phyloP scores from a whole-genome alignment of 37 sponge, comb jelly and placozoan species.

The Chondrosia reniformis region DNA sequence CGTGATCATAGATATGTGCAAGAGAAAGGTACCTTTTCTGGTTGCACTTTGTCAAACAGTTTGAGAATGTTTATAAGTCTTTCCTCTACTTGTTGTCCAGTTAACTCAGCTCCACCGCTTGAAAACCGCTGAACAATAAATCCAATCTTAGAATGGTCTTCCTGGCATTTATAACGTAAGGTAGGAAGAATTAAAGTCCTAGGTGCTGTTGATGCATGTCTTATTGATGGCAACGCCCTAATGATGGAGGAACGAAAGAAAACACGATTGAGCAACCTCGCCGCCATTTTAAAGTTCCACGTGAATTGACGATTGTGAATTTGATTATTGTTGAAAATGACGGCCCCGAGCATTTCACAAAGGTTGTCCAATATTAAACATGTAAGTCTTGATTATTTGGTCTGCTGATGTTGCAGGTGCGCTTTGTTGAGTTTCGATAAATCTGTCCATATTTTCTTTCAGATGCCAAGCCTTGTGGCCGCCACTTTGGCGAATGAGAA shows the following conservation, averaged over 20 bases:
- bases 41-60: constrained; percentile 83
- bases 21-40: constrained; percentile 54
- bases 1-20: not conserved
- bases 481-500: constrained; percentile 73
- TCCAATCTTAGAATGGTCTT: too few relatives aligned
- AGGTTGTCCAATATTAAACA: constrained; percentile 62
- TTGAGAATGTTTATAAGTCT: constrained; percentile 55
- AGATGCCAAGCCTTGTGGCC: constrained; percentile 78
- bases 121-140: too few relatives aligned
- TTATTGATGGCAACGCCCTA: too few relatives aligned
- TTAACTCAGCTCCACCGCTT: too few relatives aligned
- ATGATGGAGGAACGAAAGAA: too few relatives aligned
- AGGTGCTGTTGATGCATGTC: too few relatives aligned
- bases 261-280: too few relatives aligned
- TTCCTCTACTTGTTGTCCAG: constrained; percentile 54
- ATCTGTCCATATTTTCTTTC: constrained; percentile 5
- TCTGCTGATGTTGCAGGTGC: not conserved
- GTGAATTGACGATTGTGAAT: too few relatives aligned
- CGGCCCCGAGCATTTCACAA: constrained; percentile 31
- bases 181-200: too few relatives aligned
- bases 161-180: too few relatives aligned
- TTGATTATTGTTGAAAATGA: not conserved
- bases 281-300: too few relatives aligned
- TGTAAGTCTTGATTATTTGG: constrained; percentile 33
- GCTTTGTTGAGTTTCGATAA: too few relatives aligned